These are phyloP conservation scores for Melitaea athalia DNA, from an alignment of 2,888 invertebrate genomes.

Conservation along the genomic window DNA sequence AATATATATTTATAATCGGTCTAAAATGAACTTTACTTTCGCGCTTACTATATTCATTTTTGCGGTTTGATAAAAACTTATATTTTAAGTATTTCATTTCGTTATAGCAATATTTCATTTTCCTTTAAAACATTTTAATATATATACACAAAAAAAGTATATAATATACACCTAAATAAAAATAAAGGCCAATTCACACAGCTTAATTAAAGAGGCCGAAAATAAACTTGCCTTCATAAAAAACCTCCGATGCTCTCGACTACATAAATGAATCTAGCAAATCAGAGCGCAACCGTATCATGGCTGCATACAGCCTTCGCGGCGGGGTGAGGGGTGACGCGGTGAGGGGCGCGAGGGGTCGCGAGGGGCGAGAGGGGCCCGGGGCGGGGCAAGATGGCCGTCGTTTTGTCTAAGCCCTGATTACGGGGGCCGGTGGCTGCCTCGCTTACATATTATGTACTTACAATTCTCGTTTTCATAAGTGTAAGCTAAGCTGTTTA, in stretches of 20 bases:
- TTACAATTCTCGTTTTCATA: slow-evolving; percentile 56
- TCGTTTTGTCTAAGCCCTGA: slow-evolving; percentile 77
- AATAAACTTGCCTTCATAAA: not conserved
- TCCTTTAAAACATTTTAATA: not conserved
- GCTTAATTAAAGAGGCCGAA: slow-evolving; percentile 3
- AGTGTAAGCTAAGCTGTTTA: slow-evolving; percentile 40
- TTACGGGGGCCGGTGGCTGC: slow-evolving; percentile 70
- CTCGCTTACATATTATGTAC: slow-evolving; percentile 77
- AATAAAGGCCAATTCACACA: not conserved
- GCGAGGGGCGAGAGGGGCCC: slow-evolving; percentile 46
- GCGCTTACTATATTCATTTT: no score
- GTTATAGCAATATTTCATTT: no score
- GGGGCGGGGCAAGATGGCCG: slow-evolving; percentile 68
- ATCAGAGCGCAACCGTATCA: slow-evolving; percentile 38
- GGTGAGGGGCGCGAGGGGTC: slow-evolving; percentile 38
- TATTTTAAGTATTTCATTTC: no score
- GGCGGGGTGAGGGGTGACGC: slow-evolving; percentile 44
- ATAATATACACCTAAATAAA: not conserved
- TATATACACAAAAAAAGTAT: not conserved
- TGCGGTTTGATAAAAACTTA: no score
- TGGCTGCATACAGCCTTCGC: slow-evolving; percentile 40
- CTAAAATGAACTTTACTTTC: no score
- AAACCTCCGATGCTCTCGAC: slow-evolving; percentile 11
- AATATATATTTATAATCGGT: no score
- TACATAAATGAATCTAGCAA: slow-evolving; percentile 37